phyloP scores from a whole-genome alignment of 2,888 invertebrate species.

The Calameuta idolon region DNA sequence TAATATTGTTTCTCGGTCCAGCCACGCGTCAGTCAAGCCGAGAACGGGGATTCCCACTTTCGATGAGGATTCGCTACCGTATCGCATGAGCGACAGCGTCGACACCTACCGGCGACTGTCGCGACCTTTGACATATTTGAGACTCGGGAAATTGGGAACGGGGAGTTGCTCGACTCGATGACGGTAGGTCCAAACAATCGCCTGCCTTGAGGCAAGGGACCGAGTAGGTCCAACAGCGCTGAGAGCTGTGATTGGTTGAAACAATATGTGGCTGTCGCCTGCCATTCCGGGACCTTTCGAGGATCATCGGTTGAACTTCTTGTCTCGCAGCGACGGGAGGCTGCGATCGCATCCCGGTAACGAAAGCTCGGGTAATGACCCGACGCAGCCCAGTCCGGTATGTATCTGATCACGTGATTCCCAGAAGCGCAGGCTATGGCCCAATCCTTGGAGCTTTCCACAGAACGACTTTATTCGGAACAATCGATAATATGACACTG shows the following conservation, averaged over 20 bases:
- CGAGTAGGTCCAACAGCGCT: conserved; percentile 66
- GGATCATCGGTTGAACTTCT: not conserved
- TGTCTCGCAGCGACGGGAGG: not conserved
- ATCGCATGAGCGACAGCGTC: not conserved
- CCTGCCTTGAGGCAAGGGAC: conserved; percentile 67
- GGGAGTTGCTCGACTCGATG: conserved; percentile 46
- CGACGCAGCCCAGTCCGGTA: not conserved
- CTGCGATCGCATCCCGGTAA: not conserved
- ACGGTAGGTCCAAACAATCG: conserved; percentile 68
- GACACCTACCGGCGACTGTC: not conserved
- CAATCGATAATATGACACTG: conserved; percentile 42
- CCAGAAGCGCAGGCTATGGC: conserved; percentile 57
- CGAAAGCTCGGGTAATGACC: too few relatives aligned
- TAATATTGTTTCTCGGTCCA: conserved; percentile 68
- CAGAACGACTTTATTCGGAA: conserved; percentile 60
- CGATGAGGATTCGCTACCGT: not conserved
- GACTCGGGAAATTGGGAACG: not conserved
- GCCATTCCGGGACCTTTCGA: conserved; percentile 45
- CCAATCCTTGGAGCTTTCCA: conserved; percentile 61
- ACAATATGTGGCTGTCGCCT: conserved; percentile 63
- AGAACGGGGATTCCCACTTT: conserved; percentile 29
- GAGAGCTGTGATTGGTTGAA: conserved; percentile 68
- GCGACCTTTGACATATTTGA: not conserved
- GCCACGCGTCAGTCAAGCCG: conserved; percentile 62
- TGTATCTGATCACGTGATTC: conserved; percentile 21